Conservation (phyloP, 2,113 vertebrate genomes). For the Tamias sibiricus region DNA sequence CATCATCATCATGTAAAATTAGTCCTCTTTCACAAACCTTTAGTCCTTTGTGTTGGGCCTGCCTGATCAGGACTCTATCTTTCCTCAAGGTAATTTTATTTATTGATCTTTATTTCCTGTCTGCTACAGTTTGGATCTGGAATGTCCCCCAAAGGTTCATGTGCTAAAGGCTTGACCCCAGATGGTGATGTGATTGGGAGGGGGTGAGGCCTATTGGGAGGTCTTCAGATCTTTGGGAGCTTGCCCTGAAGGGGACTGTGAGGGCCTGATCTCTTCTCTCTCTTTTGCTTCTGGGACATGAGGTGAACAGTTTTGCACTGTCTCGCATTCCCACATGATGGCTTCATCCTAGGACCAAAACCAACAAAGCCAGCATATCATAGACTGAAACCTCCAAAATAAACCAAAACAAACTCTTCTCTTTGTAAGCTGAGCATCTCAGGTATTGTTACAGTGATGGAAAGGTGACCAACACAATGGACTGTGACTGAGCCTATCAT, state of each 20-base stretch:
- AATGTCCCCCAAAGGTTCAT: background rate
- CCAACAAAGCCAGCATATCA: no score
- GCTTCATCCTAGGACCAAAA: background rate
- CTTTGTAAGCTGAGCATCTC: background rate
- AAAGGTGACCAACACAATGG: background rate
- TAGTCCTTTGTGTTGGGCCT: background rate
- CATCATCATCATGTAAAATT: background rate
- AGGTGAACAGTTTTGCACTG: background rate
- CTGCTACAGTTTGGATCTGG: background rate
- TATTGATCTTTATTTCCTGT: background rate
- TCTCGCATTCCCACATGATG: background rate
- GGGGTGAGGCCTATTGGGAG: background rate
- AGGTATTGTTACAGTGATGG: background rate
- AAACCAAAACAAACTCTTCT: background rate
- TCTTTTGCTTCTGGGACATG: background rate
- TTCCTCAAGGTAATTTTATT: background rate
- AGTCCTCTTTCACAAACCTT: background rate
- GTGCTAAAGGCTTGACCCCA: no score
- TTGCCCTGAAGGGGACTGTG: background rate
- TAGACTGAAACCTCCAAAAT: background rate
- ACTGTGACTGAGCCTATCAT: background rate
- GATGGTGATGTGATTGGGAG: background rate
- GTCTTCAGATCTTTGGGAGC: background rate
- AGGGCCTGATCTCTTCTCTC: background rate
- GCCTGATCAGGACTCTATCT: background rate